Evolutionary conservation across 2,888 invertebrate species (phyloP), one percentile per base, ranked within the genome.

Genomic region (Eupithecia subfuscata): DNA sequence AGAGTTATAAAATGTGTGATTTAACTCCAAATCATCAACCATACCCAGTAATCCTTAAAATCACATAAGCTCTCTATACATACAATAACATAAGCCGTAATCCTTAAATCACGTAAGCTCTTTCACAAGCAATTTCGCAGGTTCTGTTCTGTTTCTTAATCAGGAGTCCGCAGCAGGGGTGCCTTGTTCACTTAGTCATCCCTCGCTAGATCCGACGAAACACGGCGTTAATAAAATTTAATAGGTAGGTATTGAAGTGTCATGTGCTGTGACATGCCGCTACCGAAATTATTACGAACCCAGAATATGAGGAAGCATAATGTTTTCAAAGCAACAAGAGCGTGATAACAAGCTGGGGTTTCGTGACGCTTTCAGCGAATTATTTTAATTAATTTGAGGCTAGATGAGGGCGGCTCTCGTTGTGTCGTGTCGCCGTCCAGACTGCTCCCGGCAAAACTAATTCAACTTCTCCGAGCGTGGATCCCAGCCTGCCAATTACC

Each of bases 351-450:
- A 88, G 84, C 83, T 85, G 84, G 82, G 84, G 83, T 85, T 86
- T 84, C 84, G 83, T 85, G 87, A 86, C 86, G 83, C 84, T 88
- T 87, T 83, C 83, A 84, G 84, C 82, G 83, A 86, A 86, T 88
- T 86, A 87, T 89, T 89, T 88, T 88, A 89, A 89, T 89, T 87
- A 89, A 88, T 87, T 84, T 85, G 85, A 84, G 82, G 81, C 83
- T 82, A 83, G 85, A 83, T 82, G 75, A 81, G 81, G 81, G 82
- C 74, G 79, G 80, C 78, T 79, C 75, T 71, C 77, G 64, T 79
- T 78, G 74, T 68, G 73, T 71, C 76, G 75, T 74, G 77, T 78
- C 77, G 74, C 76, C 72, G 77, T 76, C 80, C 80, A 81, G 76
- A 75, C 78, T 74, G 71, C 74, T 75, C 78, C 73, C 73, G 75